Evolutionary conservation across 2,113 vertebrate species (phyloP).

Genomic region (Eira barbara): DNA sequence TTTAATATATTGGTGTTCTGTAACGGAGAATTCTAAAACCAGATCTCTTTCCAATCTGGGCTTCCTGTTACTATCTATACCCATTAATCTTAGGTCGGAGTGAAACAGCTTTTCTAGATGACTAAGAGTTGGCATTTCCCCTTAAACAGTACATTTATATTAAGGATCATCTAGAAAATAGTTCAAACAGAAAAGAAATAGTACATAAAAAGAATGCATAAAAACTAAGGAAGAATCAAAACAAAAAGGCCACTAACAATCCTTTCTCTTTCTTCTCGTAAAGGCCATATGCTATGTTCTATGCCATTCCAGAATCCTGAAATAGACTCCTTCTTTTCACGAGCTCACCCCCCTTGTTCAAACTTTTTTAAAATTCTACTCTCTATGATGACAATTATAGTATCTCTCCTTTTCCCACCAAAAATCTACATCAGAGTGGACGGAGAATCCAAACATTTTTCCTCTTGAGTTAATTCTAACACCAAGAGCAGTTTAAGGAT

Average conservation of each 20-base stretch:
- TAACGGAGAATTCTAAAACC: not conserved
- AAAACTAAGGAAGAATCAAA: conserved; percentile 34
- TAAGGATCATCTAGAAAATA: conserved; percentile 46
- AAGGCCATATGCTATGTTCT: not conserved
- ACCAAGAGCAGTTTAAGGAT: not conserved
- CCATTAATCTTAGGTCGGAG: conserved; percentile 54
- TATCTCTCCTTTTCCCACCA: not conserved
- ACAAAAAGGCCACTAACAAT: conserved; percentile 6
- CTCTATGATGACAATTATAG: not conserved
- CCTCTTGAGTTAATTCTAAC: conserved; percentile 5
- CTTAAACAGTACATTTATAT: conserved; percentile 56
- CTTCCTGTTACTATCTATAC: conserved; percentile 52
- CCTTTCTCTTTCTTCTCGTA: not conserved
- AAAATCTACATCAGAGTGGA: not conserved
- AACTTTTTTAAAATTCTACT: conserved; percentile 29
- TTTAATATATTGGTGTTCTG: not conserved
- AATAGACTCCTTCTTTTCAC: not conserved
- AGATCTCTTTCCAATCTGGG: conserved; percentile 37
- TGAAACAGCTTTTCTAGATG: conserved; percentile 46
- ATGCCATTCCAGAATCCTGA: not conserved
- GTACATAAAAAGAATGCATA: not conserved
- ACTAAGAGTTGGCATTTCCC: conserved; percentile 59
- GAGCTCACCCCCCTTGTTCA: not conserved
- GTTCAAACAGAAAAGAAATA: conserved; percentile 31
- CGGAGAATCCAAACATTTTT: not conserved